Evolutionary conservation across 2,113 vertebrate genomes (phyloP), one percentile per base, ranked within the genome.

Genomic region (Pituophis catenifer): DNA sequence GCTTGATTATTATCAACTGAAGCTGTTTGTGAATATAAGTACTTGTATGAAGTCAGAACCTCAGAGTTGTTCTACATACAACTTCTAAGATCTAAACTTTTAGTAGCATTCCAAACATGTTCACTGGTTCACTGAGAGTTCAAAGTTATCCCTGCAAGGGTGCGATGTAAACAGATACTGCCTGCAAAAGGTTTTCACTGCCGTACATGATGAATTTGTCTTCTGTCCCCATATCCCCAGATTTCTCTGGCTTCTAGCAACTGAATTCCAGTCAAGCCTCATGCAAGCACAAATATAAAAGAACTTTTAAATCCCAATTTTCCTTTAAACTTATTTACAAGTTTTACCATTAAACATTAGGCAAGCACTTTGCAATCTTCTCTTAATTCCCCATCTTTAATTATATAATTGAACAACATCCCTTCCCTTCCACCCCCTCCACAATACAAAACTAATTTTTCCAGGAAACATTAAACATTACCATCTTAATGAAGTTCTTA

Each of bases 401-500:
- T 98, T 98, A 98, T 97, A 97, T 97, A 98, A 98, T 98, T 97
- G 98, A 98, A 97, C 97, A 97, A 97, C 95, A 95, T 24, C 96
- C 91, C 97, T 81, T 21, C 44, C 89, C 59, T 44, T 52, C 96
- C 91, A 97, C 70, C 70, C 91, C 59, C 19, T 62, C 9, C 24
- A 62, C 58, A 38, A 44, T 54, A 26, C 57, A 93, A 98, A 97
- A 23, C 97, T 98, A 97, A 98, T 98, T 98, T 98, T 98, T 98
- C 96, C 97, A 96, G 97, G 97, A 98, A 98, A 98, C 97, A 97
- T 98, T 98, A 98, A 98, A 98, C 98, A 98, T 98, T 98, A 98
- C 97, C 97, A 98, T 98, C 98, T 98, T 98, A 98, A 98, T 98
- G 98, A 98, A 98, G 98, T 98, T 98, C 97, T 98, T 98, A 98